phyloP scores from a whole-genome alignment of 2,888 invertebrate species.

The Amblyjoppa fuscipennis region DNA sequence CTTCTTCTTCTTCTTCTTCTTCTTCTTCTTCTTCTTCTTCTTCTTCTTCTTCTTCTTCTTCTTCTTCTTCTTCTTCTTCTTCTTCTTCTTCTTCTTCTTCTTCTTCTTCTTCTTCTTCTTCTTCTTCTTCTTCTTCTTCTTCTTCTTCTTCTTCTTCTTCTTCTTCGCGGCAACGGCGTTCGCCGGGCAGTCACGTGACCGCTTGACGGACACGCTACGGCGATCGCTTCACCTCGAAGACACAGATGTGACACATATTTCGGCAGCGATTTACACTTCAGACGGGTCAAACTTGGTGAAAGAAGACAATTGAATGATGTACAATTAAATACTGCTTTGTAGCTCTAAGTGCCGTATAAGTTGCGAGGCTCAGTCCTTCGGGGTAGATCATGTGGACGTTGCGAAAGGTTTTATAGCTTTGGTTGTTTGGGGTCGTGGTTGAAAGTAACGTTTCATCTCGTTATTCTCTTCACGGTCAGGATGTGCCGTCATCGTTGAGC shows the following conservation, averaged over 20 bases:
- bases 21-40: too few relatives aligned
- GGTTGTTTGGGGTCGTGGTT: not conserved
- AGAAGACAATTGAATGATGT: not conserved
- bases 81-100: too few relatives aligned
- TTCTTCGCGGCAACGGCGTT: not conserved
- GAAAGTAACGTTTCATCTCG: not conserved
- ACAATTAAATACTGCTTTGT: not conserved
- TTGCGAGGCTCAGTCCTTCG: not conserved
- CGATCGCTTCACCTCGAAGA: not conserved
- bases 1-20: too few relatives aligned
- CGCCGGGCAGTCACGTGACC: not conserved
- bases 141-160: not conserved
- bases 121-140: too few relatives aligned
- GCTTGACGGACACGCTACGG: not conserved
- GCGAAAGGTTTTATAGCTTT: not conserved
- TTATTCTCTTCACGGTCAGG: slow-evolving; percentile 48
- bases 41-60: slow-evolving; percentile 13
- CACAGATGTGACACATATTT: slow-evolving; percentile 13
- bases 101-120: too few relatives aligned
- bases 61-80: not conserved
- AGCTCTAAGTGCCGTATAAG: not conserved
- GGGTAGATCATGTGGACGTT: not conserved
- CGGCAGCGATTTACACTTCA: not conserved
- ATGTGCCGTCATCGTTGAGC: slow-evolving; percentile 60
- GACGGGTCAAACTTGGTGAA: not conserved